phyloP scores from a whole-genome alignment of 2,797 vertebrate genomes.

The Chaunax sp. region DNA sequence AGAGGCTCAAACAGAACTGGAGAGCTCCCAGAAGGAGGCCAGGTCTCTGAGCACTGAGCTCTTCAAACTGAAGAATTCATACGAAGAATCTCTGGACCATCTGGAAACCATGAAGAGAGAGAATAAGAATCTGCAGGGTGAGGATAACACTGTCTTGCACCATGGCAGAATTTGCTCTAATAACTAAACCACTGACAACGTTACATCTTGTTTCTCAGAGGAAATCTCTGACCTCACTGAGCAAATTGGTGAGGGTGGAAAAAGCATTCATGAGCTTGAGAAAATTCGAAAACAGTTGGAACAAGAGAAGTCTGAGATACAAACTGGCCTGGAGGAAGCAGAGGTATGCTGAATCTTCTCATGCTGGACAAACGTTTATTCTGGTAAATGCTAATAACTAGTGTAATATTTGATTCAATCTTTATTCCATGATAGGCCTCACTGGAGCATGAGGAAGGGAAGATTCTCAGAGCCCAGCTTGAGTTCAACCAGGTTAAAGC shows the following conservation, averaged over 20 bases:
- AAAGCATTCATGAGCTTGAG: conserved; percentile 86
- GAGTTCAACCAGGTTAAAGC: conserved; percentile 89
- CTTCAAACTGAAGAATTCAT: conserved; percentile 87
- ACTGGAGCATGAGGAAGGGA: conserved; percentile 89
- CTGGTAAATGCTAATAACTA: neutral
- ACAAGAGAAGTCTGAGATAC: conserved; percentile 86
- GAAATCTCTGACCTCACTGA: conserved; percentile 88
- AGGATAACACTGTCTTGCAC: neutral
- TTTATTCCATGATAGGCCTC: conserved; percentile 57
- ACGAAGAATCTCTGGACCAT: conserved; percentile 79
- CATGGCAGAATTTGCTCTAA: neutral
- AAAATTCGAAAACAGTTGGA: conserved; percentile 86
- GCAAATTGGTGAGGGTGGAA: conserved; percentile 85
- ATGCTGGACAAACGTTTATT: neutral
- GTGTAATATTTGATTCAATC: neutral
- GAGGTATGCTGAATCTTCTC: conserved; percentile 69
- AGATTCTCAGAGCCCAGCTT: conserved; percentile 88
- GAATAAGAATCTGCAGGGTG: conserved; percentile 83
- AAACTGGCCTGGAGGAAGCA: conserved; percentile 85
- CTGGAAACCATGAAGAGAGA: conserved; percentile 85
- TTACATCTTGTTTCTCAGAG: conserved; percentile 59
- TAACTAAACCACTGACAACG: neutral
- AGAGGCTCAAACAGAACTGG: conserved; percentile 83
- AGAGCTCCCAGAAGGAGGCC: conserved; percentile 83
- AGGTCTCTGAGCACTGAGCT: conserved; percentile 84